Evolutionary conservation across 1,140 invertebrate genomes (phyloP).

Genomic region (Drosophila subpulchrella): DNA sequence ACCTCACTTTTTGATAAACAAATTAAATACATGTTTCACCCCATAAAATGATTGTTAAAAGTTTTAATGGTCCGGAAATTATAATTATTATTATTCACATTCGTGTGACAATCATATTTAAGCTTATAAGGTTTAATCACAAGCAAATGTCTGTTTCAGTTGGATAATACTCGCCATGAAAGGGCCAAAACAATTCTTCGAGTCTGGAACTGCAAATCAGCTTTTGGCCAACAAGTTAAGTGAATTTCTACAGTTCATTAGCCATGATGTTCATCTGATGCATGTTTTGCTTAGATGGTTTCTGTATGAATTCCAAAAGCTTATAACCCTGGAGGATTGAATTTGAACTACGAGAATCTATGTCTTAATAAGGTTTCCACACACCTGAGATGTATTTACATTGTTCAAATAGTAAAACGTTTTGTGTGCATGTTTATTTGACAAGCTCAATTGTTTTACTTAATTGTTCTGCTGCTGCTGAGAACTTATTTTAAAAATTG

Average conservation of each 20-base stretch:
- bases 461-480: too few species aligned
- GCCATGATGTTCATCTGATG: slow-evolving; percentile 1
- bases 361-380: not conserved
- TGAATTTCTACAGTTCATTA: not conserved
- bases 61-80: not conserved
- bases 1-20: too few species aligned
- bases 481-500: too few species aligned
- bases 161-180: not conserved
- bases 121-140: not conserved
- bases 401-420: not conserved
- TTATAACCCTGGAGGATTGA: not conserved
- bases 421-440: not conserved
- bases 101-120: not conserved
- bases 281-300: slow-evolving; percentile 1
- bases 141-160: not conserved
- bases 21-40: too few species aligned
- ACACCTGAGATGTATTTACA: not conserved
- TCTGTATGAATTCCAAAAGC: not conserved
- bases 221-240: not conserved
- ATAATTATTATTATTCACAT: not conserved
- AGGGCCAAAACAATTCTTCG: not conserved
- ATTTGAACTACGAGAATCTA: not conserved
- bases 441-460: not conserved
- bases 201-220: not conserved
- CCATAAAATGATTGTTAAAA: too few species aligned